A percentile compares a stretch with the other conserved stretches of the same genome.
Evolutionary conservation across 92 coral and sea anemone genomes (phyloP).

Genomic region (Zoanthus gigantus): DNA sequence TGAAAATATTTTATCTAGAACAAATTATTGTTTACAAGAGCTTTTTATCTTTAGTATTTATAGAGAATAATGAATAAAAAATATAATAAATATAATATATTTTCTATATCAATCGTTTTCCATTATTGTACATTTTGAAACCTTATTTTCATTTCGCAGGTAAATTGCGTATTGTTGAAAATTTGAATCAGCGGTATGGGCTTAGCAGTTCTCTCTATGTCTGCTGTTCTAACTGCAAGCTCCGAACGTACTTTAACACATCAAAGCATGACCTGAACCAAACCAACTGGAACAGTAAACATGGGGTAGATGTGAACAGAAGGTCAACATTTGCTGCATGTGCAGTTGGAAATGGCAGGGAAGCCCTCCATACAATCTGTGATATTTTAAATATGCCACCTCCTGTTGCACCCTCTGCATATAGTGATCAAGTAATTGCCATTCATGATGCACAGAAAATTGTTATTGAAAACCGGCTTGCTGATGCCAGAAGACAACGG

Average conservation of each 20-base stretch:
- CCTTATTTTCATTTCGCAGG: neutral
- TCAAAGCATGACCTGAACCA: slow-evolving; percentile 8
- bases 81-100: neutral
- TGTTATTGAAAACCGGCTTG: neutral
- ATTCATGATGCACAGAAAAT: neutral
- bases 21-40: no score
- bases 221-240: neutral
- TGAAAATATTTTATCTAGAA: no score
- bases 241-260: slow-evolving; percentile 7
- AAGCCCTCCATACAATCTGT: neutral
- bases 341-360: slow-evolving; percentile 20
- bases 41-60: neutral
- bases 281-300: neutral
- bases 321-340: neutral
- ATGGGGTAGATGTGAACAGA: neutral
- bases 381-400: slow-evolving; percentile 25
- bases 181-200: slow-evolving; percentile 5
- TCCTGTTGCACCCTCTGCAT: neutral
- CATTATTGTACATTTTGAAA: neutral
- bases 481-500: neutral
- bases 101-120: neutral
- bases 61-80: neutral
- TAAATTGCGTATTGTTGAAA: neutral
- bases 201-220: neutral
- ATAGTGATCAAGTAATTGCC: neutral